A percentile compares a stretch with the other conserved stretches of the same genome.
phyloP scores from a whole-genome alignment of 2,113 vertebrate genomes.

The Dasyornis broadbenti region DNA sequence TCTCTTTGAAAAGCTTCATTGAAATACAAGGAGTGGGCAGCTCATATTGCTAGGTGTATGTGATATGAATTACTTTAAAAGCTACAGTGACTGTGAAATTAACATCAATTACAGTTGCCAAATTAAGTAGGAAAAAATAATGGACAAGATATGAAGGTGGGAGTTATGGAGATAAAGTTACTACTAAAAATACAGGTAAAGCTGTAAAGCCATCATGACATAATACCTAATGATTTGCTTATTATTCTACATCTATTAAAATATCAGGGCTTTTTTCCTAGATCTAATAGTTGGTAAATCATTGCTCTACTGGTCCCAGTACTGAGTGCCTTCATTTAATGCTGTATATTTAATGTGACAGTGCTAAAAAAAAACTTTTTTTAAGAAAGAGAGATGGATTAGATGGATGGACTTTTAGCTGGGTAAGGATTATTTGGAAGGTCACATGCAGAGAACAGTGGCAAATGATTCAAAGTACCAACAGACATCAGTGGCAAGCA shows the following conservation, averaged over 20 bases:
- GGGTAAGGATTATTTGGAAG: not conserved
- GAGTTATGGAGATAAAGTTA: slow-evolving; percentile 22
- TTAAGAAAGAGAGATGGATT: not conserved
- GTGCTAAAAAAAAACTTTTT: not conserved
- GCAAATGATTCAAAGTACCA: not conserved
- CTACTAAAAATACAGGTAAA: slow-evolving; percentile 58
- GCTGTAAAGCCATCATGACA: slow-evolving; percentile 24
- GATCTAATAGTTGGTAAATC: not conserved
- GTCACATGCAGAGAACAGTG: not conserved
- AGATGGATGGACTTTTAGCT: not conserved
- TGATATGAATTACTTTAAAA: slow-evolving; percentile 35
- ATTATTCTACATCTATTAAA: slow-evolving; percentile 43
- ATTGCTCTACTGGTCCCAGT: not conserved
- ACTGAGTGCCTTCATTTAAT: not conserved
- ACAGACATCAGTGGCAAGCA: not conserved
- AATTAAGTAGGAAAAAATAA: slow-evolving; percentile 41
- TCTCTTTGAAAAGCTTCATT: slow-evolving; percentile 18
- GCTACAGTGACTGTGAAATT: slow-evolving; percentile 37
- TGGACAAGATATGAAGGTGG: slow-evolving; percentile 35
- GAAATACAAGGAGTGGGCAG: slow-evolving; percentile 6
- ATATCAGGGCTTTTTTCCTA: not conserved
- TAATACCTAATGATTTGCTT: slow-evolving; percentile 30
- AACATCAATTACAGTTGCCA: slow-evolving; percentile 24
- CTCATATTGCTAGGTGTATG: not conserved
- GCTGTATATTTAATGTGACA: not conserved